These are phyloP conservation scores for Drosophila sordidula DNA, from an alignment of 2,888 invertebrate species.

Conservation along the genomic window DNA sequence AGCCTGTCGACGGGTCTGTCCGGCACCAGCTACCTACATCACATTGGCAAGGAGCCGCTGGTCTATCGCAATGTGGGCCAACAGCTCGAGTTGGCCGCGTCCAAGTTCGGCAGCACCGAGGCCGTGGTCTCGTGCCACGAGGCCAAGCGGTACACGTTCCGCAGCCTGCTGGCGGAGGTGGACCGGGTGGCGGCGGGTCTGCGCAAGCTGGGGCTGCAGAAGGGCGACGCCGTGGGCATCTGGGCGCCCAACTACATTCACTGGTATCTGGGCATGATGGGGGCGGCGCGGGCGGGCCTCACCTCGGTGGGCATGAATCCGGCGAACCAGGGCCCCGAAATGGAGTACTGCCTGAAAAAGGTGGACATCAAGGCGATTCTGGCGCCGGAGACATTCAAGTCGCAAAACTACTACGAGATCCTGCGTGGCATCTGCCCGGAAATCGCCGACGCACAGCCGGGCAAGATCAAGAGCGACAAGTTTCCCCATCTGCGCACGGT, in stretches of 20 bases:
- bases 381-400: conserved; percentile 87
- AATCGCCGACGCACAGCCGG: conserved; percentile 84
- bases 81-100: conserved; percentile 86
- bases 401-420: conserved; percentile 89
- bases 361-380: conserved; percentile 89
- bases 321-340: conserved; percentile 89
- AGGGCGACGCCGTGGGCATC: conserved; percentile 91
- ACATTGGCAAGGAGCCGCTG: conserved; percentile 86
- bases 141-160: conserved; percentile 86
- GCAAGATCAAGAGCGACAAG: conserved; percentile 85
- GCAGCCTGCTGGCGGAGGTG: conserved; percentile 85
- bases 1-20: conserved; percentile 40
- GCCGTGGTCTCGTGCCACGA: conserved; percentile 87
- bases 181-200: conserved; percentile 91
- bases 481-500: conserved; percentile 86
- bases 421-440: conserved; percentile 88
- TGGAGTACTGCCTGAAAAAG: conserved; percentile 90
- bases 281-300: conserved; percentile 90
- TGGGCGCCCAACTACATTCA: conserved; percentile 92
- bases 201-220: conserved; percentile 88
- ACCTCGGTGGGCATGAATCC: conserved; percentile 92
- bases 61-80: conserved; percentile 87
- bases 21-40: conserved; percentile 86
- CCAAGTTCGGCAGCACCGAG: conserved; percentile 86
- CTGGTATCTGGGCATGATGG: conserved; percentile 91